Conservation (phyloP, 1,140 invertebrate genomes). For the Diorhabda elongata region DNA sequence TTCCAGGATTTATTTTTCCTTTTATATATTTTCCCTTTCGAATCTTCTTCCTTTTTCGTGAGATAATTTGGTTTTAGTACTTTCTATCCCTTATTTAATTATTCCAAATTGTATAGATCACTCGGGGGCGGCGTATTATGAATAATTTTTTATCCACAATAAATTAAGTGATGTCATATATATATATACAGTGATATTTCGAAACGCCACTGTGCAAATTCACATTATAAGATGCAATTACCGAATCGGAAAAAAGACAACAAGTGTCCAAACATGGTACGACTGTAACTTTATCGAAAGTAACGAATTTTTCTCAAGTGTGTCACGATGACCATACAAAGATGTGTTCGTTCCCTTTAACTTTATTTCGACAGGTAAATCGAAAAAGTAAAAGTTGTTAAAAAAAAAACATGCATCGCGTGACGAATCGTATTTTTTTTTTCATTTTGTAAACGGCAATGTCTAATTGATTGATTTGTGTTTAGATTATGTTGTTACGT, state of each 20-base stretch:
- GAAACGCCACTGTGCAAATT: not conserved
- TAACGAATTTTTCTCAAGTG: slow-evolving; percentile 27
- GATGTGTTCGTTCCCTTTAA: slow-evolving; percentile 3
- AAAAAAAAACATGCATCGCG: not conserved
- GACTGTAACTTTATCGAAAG: slow-evolving; percentile 18
- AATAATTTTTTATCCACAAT: not conserved
- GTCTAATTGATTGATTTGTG: no score
- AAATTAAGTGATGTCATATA: not conserved
- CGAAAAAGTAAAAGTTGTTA: slow-evolving; percentile 14
- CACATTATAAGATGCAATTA: not conserved
- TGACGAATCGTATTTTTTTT: not conserved
- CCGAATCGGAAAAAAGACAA: not conserved
- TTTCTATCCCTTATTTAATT: no score
- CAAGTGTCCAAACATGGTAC: slow-evolving; percentile 16
- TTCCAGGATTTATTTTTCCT: no score
- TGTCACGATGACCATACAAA: slow-evolving; percentile 18
- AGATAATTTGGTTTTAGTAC: no score
- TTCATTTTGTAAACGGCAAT: no score
- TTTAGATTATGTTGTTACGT: no score
- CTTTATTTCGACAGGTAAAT: slow-evolving; percentile 3
- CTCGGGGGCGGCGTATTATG: not conserved
- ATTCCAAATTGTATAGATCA: not conserved
- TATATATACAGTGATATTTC: not conserved
- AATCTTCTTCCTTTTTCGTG: no score
- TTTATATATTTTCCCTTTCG: no score